phyloP scores from a whole-genome alignment of 2,888 invertebrate genomes.

The Andrena haemorrhoa region DNA sequence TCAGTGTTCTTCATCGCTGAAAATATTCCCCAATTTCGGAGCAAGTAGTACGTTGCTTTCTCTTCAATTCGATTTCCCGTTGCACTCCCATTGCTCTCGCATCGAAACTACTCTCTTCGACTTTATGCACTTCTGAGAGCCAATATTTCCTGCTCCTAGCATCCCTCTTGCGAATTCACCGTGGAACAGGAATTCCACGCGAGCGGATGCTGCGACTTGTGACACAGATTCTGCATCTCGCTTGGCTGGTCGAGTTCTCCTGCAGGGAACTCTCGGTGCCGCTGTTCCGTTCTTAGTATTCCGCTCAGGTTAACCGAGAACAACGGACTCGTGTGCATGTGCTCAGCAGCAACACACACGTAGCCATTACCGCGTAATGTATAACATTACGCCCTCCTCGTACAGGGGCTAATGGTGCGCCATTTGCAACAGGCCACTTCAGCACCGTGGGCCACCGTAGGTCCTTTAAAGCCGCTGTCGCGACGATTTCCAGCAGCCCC shows the following conservation, averaged over 20 bases:
- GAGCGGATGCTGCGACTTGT: constrained; percentile 24
- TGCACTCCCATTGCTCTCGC: too few species aligned
- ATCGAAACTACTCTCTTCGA: background rate
- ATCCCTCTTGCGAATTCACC: constrained; percentile 6
- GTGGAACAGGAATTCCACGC: background rate
- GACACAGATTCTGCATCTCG: constrained; percentile 58
- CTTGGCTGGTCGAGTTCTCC: constrained; percentile 19
- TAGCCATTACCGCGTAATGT: constrained; percentile 79
- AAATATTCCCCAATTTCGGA: background rate
- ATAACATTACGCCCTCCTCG: constrained; percentile 77
- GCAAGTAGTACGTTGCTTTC: background rate
- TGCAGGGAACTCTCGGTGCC: constrained; percentile 28
- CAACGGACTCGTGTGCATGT: constrained; percentile 66
- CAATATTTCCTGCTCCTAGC: background rate
- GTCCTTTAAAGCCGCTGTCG: constrained; percentile 43
- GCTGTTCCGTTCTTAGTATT: constrained; percentile 45
- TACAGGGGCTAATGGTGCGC: constrained; percentile 75
- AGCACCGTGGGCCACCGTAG: constrained; percentile 54
- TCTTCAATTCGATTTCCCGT: too few species aligned
- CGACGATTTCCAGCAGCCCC: constrained; percentile 10
- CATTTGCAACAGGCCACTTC: constrained; percentile 73
- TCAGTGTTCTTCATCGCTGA: too few species aligned
- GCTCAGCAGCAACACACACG: constrained; percentile 75
- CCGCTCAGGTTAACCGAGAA: constrained; percentile 60
- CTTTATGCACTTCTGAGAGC: background rate